Conservation (phyloP, 2,797 vertebrate species). For the Okamejei kenojei region DNA sequence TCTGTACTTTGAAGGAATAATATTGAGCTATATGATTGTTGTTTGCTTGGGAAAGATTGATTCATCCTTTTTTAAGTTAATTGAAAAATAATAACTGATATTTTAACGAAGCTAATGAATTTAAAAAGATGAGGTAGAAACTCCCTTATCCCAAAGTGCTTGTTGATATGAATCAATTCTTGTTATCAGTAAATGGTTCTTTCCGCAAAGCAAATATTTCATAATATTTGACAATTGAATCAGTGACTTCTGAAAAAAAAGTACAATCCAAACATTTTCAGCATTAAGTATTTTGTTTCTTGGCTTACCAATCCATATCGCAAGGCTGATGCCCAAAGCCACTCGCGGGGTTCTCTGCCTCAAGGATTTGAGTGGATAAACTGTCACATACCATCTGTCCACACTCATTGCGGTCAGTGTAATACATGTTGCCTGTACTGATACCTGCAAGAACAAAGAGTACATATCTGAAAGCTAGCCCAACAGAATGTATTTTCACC, state of each 20-base stretch:
- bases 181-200: not conserved
- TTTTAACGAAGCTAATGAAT: not conserved
- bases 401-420: slow-evolving; percentile 40
- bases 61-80: not conserved
- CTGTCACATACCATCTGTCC: slow-evolving; percentile 40
- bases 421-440: slow-evolving; percentile 39
- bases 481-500: not conserved
- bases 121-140: not conserved
- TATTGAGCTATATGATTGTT: not conserved
- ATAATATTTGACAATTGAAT: not conserved
- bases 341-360: slow-evolving; percentile 34
- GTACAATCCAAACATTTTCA: not conserved
- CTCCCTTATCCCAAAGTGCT: not conserved
- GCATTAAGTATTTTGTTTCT: not conserved
- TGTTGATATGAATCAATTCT: not conserved
- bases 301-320: slow-evolving; percentile 39
- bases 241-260: not conserved
- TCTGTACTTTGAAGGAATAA: not conserved
- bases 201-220: not conserved
- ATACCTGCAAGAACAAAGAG: slow-evolving; percentile 30
- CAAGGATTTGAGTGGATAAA: slow-evolving; percentile 38
- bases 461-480: not conserved
- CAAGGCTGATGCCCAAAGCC: slow-evolving; percentile 35
- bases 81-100: not conserved
- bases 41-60: not conserved